Evolutionary conservation across 2,888 invertebrate genomes (phyloP).

Genomic region (Acheta domesticus): DNA sequence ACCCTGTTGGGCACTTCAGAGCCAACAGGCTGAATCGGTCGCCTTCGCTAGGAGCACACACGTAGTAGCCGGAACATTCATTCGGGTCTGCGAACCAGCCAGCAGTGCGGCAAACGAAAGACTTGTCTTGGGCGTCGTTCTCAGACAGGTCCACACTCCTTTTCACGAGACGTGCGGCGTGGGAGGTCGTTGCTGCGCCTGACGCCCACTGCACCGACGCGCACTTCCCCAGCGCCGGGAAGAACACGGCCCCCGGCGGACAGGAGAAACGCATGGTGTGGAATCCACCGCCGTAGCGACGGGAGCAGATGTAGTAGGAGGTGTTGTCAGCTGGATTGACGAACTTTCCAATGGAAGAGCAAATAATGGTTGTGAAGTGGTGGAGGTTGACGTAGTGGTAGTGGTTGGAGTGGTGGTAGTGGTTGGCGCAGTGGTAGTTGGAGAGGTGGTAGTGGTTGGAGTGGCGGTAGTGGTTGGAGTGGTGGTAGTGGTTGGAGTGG

Average conservation of each 20-base stretch:
- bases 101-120: not conserved
- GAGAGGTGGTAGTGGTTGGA: too few species aligned
- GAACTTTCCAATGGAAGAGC: not conserved
- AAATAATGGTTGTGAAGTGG: too few species aligned
- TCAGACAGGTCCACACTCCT: not conserved
- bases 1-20: not conserved
- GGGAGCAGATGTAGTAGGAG: not conserved
- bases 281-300: not conserved
- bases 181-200: not conserved
- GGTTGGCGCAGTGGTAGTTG: too few species aligned
- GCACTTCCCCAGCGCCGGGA: not conserved
- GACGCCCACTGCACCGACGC: not conserved
- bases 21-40: not conserved
- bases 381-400: too few species aligned
- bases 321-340: not conserved
- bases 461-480: too few species aligned
- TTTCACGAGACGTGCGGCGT: not conserved
- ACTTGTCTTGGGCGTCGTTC: not conserved
- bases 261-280: not conserved
- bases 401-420: too few species aligned
- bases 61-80: not conserved
- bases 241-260: not conserved
- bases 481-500: too few species aligned
- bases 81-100: not conserved
- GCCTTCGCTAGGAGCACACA: not conserved